These are phyloP conservation scores for Meiosimyza platycephala DNA, from an alignment of 2,888 invertebrate species.

Conservation along the genomic window DNA sequence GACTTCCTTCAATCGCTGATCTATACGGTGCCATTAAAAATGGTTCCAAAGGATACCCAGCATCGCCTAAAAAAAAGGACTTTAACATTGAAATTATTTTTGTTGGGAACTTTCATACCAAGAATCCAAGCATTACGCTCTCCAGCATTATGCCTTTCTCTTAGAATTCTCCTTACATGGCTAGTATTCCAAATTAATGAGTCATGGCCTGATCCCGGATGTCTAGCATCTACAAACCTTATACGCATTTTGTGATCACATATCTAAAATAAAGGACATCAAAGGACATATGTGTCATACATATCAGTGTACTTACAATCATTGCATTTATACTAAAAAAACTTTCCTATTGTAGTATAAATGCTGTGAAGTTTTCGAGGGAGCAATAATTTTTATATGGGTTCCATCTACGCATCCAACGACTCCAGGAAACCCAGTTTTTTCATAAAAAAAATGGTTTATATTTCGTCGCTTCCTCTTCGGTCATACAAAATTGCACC, in stretches of 20 bases:
- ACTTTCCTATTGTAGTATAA: no score
- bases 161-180: background rate
- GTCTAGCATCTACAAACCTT: conserved; percentile 22
- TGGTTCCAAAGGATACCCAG: conserved; percentile 38
- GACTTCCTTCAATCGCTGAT: background rate
- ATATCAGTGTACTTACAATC: no score
- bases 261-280: conserved; percentile 11
- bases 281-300: no score
- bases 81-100: background rate
- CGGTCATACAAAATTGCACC: no score
- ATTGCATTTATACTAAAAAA: no score
- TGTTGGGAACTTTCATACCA: conserved; percentile 15
- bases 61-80: conserved; percentile 34
- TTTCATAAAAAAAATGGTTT: no score
- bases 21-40: conserved; percentile 36
- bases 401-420: no score
- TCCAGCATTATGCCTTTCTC: conserved; percentile 8
- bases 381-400: no score
- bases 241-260: conserved; percentile 34
- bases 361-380: no score
- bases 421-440: no score
- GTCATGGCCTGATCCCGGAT: conserved; percentile 19
- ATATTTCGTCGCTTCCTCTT: no score
- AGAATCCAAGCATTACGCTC: conserved; percentile 27
- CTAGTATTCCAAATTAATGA: conserved; percentile 19